Base-by-base conservation (phyloP, 2,888 invertebrate genomes). In the Gortyna flavago region DNA sequence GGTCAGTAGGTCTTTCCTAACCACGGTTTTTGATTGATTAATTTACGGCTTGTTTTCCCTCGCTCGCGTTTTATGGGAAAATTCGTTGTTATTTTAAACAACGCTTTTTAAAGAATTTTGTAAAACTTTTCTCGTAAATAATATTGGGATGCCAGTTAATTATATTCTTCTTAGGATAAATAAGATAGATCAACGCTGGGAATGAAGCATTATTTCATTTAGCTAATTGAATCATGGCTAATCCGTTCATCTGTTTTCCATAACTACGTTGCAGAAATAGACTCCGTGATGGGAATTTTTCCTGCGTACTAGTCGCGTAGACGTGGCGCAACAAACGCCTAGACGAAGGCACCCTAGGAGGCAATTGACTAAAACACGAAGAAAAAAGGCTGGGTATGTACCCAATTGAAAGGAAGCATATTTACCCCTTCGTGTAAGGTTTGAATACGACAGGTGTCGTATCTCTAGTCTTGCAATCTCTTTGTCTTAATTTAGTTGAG, bases 1-100 rank as follows among this genome's bases (percentile, higher is more conserved):
- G 86, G 84, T 88, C 81, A 88, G 81, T 86, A 75, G 88, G 88
- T 77, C 86, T 81, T 78, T 57, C 79, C 79, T 66, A 76, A 74
- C 74, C 48, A 76, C 77, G 25, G 51, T 70, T 69, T 82, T 86
- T 81, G 76, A 81, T 88, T 88, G 77, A 88, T 81, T 81, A 75
- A 75, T 85, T 85, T 69, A 66, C 76, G 41, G 62, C 44, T 61
- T 64, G 75, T 85, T 75, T 70, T 65, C 38, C 13, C 48, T 85
- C 54, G 25, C 48, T 57, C n/a, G 16, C 25, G 59, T 73, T 84
- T 73, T 59, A 54, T 57, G 61, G 57, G 21, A 29, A 65, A 77
- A 51, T 41, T 8, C 41, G 11, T 72, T 62, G 35, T 78, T 84
- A 51, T 67, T 82, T 57, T 59, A 76, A 41, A 44, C 29, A 81